Percentiles rank a stretch among this genome's conserved stretches.
Conservation (phyloP, 2,888 invertebrate genomes). For the Euproctis similis region DNA sequence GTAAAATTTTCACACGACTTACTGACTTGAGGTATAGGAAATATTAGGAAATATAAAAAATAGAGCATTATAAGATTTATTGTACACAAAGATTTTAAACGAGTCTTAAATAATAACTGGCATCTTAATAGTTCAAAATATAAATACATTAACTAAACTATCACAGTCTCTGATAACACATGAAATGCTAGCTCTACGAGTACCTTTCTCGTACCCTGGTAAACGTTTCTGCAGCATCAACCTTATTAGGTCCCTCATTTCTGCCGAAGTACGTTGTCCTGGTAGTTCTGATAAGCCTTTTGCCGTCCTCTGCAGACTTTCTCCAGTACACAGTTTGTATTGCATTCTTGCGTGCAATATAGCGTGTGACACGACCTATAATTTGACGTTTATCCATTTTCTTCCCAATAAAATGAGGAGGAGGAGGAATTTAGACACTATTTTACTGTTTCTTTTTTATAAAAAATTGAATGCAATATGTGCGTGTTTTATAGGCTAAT, state of each 20-base stretch:
- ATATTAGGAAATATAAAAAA: too few relatives aligned
- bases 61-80: too few relatives aligned
- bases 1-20: too few relatives aligned
- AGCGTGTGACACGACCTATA: constrained; percentile 82
- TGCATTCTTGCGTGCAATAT: constrained; percentile 83
- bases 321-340: constrained; percentile 87
- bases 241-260: constrained; percentile 59
- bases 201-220: constrained; percentile 61
- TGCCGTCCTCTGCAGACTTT: constrained; percentile 61
- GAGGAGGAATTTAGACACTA: too few relatives aligned
- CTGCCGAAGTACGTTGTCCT: constrained; percentile 76
- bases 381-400: constrained; percentile 70
- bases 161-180: constrained; percentile 27
- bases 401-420: too few relatives aligned
- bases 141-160: too few relatives aligned
- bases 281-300: constrained; percentile 73
- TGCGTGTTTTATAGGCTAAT: too few relatives aligned
- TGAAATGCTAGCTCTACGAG: constrained; percentile 42
- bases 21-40: too few relatives aligned
- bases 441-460: too few relatives aligned
- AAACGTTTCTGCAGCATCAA: constrained; percentile 66
- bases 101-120: constrained; percentile 23
- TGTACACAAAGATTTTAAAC: too few relatives aligned
- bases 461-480: too few relatives aligned
- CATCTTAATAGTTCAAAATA: constrained; percentile 18